Evolutionary conservation across 1,140 invertebrate genomes (phyloP).

Genomic region (Mamestra configurata): DNA sequence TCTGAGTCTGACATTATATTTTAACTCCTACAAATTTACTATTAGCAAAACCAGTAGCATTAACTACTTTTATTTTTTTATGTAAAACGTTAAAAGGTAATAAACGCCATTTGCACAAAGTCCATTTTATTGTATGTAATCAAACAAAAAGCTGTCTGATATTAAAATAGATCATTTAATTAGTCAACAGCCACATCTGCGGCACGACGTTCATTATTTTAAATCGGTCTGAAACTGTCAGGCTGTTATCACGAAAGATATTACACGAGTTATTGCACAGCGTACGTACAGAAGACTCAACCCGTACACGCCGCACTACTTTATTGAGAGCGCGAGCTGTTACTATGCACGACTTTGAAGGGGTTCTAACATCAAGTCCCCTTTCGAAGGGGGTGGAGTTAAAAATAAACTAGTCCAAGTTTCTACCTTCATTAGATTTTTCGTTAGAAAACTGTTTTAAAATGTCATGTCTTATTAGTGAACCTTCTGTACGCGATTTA

Average conservation of each 20-base stretch:
- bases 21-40: slow-evolving; percentile 20
- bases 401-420: no score
- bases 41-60: neutral
- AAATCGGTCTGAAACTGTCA: slow-evolving; percentile 16
- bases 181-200: neutral
- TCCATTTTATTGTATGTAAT: neutral
- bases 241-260: slow-evolving; percentile 20
- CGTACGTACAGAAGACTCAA: neutral
- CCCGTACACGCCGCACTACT: no score
- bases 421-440: no score
- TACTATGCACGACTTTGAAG: no score
- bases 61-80: no score
- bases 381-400: no score
- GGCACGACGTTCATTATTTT: slow-evolving; percentile 10
- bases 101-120: neutral
- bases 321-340: no score
- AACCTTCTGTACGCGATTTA: neutral
- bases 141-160: neutral
- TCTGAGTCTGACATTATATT: slow-evolving; percentile 12
- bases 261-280: neutral
- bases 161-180: neutral
- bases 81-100: no score
- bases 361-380: no score
- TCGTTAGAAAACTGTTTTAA: no score
- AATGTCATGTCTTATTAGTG: neutral